These are phyloP conservation scores for Trachelus stipa DNA, from an alignment of 2,888 invertebrate species.

Conservation along the genomic window DNA sequence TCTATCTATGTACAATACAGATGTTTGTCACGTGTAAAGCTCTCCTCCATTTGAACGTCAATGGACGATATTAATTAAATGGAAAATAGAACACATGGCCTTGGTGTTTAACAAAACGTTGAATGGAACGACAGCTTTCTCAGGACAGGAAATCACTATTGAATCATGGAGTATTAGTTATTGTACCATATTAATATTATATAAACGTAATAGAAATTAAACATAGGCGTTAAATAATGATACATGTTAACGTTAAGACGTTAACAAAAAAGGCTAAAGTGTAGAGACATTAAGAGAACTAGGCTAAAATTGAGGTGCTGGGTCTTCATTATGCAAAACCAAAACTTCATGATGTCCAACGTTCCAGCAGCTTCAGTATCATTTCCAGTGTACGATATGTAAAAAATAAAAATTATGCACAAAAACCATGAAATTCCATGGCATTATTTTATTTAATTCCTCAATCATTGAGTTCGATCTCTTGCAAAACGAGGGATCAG, in stretches of 20 bases:
- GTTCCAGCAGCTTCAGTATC: slow-evolving; percentile 60
- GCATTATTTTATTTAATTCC: background rate
- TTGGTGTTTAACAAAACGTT: slow-evolving; percentile 35
- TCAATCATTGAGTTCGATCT: background rate
- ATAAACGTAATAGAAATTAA: slow-evolving; percentile 54
- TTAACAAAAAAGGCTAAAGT: slow-evolving; percentile 28
- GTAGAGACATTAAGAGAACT: slow-evolving; percentile 23
- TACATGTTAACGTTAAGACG: slow-evolving; percentile 39
- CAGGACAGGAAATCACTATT: slow-evolving; percentile 42
- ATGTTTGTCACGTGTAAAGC: slow-evolving; percentile 27
- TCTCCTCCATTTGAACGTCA: slow-evolving; percentile 17
- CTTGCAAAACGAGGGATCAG: background rate
- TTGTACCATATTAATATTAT: slow-evolving; percentile 62
- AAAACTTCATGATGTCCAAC: slow-evolving; percentile 44
- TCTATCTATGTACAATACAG: slow-evolving; percentile 35
- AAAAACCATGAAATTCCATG: slow-evolving; percentile 15
- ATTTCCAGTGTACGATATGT: slow-evolving; percentile 66
- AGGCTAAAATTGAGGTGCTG: slow-evolving; percentile 35
- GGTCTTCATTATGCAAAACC: slow-evolving; percentile 29
- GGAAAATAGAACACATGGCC: slow-evolving; percentile 35
- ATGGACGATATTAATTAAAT: slow-evolving; percentile 27
- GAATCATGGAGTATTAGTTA: slow-evolving; percentile 61
- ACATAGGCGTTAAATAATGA: slow-evolving; percentile 50
- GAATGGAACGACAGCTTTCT: slow-evolving; percentile 46
- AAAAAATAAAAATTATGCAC: slow-evolving; percentile 52